These are phyloP conservation scores for Eurosta solidaginis DNA, from an alignment of 1,140 invertebrate species.

Conservation along the genomic window DNA sequence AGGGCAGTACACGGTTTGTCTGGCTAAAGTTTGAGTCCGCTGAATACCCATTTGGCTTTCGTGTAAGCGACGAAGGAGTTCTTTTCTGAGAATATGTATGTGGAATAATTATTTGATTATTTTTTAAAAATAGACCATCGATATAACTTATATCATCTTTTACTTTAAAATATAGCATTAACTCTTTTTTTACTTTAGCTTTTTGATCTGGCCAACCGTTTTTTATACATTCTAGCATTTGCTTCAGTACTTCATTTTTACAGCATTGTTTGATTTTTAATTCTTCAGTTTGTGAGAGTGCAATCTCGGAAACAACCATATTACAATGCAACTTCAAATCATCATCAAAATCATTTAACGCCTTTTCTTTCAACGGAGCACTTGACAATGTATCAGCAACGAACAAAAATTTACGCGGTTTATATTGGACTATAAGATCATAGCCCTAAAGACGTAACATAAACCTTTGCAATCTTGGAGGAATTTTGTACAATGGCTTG, in stretches of 20 bases:
- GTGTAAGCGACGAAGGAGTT: not conserved
- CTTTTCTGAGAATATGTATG: not conserved
- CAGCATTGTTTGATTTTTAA: not conserved
- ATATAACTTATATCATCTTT: not conserved
- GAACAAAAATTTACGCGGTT: slow-evolving; percentile 59
- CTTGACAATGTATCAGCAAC: slow-evolving; percentile 54
- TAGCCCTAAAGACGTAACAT: slow-evolving; percentile 54
- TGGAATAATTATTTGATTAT: not conserved
- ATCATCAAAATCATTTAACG: slow-evolving; percentile 47
- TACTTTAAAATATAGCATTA: not conserved
- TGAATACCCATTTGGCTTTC: too few species aligned
- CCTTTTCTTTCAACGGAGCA: not conserved
- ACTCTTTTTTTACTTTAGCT: not conserved
- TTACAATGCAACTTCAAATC: slow-evolving; percentile 37
- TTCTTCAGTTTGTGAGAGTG: not conserved
- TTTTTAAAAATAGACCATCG: not conserved
- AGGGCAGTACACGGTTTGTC: too few species aligned
- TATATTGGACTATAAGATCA: slow-evolving; percentile 58
- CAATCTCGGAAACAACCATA: slow-evolving; percentile 28
- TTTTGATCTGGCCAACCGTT: not conserved
- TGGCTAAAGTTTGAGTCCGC: too few species aligned
- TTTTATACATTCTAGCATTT: not conserved
- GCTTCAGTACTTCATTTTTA: not conserved
- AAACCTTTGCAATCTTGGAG: slow-evolving; percentile 51
- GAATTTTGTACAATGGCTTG: slow-evolving; percentile 57